Evolutionary conservation across 2,888 invertebrate species (phyloP), one percentile per base, ranked within the genome.

Genomic region (Hyposoter didymator): DNA sequence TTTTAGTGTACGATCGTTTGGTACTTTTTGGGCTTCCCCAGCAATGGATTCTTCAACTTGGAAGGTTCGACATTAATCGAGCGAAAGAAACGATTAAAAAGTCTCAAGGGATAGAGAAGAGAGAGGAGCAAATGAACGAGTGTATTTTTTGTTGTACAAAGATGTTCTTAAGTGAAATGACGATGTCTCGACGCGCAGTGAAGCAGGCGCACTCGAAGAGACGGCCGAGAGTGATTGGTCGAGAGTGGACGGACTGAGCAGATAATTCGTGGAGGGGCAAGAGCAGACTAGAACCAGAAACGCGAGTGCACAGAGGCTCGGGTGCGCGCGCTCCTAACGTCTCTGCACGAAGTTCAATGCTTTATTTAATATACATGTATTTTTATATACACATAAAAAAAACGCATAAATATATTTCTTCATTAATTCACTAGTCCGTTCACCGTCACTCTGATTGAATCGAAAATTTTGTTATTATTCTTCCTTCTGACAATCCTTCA

Each of bases 251-350:
- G 76, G 49, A 84, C 73, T 76, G 82, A 87, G 64, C 79, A 69
- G 82, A 82, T 73, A 64, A 69, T 84, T 72, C 17, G 35, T 52
- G 43, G 74, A 62, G 66, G 82, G 72, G 75, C 72, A 80, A 69
- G 70, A 75, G 78, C 19, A 43, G 72, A 64, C 66, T 45, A 84
- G 73, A 55, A 49, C 39, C 39, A 49, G 82, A 78, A 49, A 69
- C 73, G 81, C 82, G 80, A 84, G 74, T 87, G 87, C 73, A 84
- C 82, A 80, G 73, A 78, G 35, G 35, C 70, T 67, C 75, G 74
- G 78, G 78, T 84, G 86, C 84, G 87, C 84, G 80, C 87, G 84
- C 84, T 75, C 78, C 78, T 79, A 78, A 76, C 80, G 81, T 84
- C 81, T 82, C 69, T 76, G 73, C 84, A 83, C 78, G 74, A 82